These are phyloP conservation scores for Glaucopsyche alexis DNA, from an alignment of 2,888 invertebrate species.

Conservation along the genomic window DNA sequence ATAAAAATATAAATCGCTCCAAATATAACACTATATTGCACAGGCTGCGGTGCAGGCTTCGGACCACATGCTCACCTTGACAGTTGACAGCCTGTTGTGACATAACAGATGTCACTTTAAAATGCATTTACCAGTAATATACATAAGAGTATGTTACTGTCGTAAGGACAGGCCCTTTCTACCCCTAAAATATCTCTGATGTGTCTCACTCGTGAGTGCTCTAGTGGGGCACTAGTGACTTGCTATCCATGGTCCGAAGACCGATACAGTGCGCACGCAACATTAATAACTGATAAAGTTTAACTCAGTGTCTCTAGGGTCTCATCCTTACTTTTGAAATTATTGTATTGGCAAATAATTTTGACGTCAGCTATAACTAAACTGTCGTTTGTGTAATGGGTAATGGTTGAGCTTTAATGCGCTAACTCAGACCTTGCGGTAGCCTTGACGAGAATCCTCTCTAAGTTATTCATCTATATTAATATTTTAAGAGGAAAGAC, in stretches of 20 bases:
- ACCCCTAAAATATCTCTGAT: too few species aligned
- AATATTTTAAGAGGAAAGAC: too few species aligned
- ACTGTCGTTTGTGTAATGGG: neutral
- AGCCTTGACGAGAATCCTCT: constrained; percentile 8
- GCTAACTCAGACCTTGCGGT: neutral
- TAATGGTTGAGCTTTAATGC: neutral
- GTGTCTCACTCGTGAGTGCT: too few species aligned
- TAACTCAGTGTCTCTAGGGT: too few species aligned
- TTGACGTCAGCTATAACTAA: neutral
- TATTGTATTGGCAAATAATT: neutral
- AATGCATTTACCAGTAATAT: neutral
- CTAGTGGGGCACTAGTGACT: too few species aligned
- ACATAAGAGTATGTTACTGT: too few species aligned
- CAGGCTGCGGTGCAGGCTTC: neutral
- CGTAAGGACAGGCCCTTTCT: too few species aligned
- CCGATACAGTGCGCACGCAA: too few species aligned
- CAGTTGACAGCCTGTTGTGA: constrained; percentile 17
- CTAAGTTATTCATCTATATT: neutral
- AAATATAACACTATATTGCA: neutral
- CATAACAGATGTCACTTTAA: constrained; percentile 7
- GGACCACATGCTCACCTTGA: neutral
- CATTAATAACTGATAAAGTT: too few species aligned
- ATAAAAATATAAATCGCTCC: neutral
- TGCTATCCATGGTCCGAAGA: too few species aligned
- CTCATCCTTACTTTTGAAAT: too few species aligned